Evolutionary conservation across 2,888 invertebrate genomes (phyloP).

Genomic region (Ophion ventricosus): DNA sequence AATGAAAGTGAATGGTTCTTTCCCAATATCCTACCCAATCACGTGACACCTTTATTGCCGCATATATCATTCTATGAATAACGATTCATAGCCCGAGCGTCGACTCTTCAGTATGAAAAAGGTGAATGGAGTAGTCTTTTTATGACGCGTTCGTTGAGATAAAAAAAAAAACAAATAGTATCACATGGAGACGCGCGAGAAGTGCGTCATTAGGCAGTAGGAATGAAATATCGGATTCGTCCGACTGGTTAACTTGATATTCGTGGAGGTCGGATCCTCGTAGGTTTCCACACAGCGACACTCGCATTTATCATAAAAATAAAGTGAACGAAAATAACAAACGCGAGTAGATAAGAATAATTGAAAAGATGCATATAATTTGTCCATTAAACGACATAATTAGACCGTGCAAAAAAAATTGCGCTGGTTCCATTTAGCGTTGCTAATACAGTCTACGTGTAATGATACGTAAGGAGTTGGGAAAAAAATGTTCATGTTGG

Average conservation of each 20-base stretch:
- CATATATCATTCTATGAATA: slow-evolving; percentile 36
- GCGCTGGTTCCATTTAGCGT: background rate
- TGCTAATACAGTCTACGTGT: background rate
- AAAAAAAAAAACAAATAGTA: background rate
- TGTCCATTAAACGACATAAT: background rate
- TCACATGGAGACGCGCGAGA: background rate
- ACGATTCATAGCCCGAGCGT: background rate
- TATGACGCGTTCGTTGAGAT: background rate
- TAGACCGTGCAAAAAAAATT: background rate
- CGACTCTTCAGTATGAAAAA: background rate
- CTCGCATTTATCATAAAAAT: slow-evolving; percentile 3
- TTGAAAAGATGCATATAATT: background rate
- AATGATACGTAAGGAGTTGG: background rate
- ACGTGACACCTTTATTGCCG: slow-evolving; percentile 3
- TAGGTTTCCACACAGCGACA: slow-evolving; percentile 15
- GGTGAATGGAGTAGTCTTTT: background rate
- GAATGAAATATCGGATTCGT: background rate
- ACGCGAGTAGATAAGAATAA: background rate
- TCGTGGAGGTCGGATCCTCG: slow-evolving; percentile 10
- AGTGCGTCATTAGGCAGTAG: background rate
- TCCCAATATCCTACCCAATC: slow-evolving; percentile 2
- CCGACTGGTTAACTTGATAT: slow-evolving; percentile 40
- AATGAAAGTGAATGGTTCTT: slow-evolving; percentile 11
- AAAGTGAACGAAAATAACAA: slow-evolving; percentile 2
- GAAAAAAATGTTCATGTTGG: no score